These are phyloP conservation scores for Zhengitettix transpicula DNA, from an alignment of 2,888 invertebrate genomes.

Conservation along the genomic window DNA sequence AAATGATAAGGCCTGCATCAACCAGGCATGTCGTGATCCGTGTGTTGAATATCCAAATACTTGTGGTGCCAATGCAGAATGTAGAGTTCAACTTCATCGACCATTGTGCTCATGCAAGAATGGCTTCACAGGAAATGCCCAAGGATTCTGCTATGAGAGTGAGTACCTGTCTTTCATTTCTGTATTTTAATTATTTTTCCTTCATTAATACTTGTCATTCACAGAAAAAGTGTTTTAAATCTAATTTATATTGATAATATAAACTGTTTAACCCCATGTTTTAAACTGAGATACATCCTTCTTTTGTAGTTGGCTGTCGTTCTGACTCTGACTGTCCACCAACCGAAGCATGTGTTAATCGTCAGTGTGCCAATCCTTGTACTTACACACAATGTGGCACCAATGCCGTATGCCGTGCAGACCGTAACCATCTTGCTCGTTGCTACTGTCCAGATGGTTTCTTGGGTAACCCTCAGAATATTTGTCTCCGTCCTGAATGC, in stretches of 20 bases:
- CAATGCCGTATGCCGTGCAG: slow-evolving; percentile 61
- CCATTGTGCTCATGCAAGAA: slow-evolving; percentile 68
- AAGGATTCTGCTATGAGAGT: slow-evolving; percentile 59
- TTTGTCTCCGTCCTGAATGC: slow-evolving; percentile 65
- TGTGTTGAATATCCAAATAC: slow-evolving; percentile 45
- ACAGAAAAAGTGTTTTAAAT: not conserved
- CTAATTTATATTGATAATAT: not conserved
- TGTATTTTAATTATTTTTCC: not conserved
- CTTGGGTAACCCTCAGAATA: slow-evolving; percentile 62
- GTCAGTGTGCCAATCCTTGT: slow-evolving; percentile 66
- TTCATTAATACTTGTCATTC: not conserved
- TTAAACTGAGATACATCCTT: slow-evolving; percentile 4
- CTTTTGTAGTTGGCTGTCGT: slow-evolving; percentile 57
- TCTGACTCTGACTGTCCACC: slow-evolving; percentile 70
- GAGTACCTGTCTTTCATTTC: slow-evolving; percentile 20
- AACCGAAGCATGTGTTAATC: slow-evolving; percentile 65
- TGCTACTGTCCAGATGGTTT: slow-evolving; percentile 63
- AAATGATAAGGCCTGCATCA: slow-evolving; percentile 67
- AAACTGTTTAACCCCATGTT: not conserved
- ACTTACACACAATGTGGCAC: slow-evolving; percentile 60
- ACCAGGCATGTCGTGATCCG: slow-evolving; percentile 55
- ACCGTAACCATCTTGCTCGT: slow-evolving; percentile 57
- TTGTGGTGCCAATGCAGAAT: slow-evolving; percentile 64
- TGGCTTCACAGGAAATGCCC: slow-evolving; percentile 70
- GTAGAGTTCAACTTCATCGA: slow-evolving; percentile 60